Conservation (phyloP, 1,140 invertebrate genomes). For the Dendrolimus kikuchii region DNA sequence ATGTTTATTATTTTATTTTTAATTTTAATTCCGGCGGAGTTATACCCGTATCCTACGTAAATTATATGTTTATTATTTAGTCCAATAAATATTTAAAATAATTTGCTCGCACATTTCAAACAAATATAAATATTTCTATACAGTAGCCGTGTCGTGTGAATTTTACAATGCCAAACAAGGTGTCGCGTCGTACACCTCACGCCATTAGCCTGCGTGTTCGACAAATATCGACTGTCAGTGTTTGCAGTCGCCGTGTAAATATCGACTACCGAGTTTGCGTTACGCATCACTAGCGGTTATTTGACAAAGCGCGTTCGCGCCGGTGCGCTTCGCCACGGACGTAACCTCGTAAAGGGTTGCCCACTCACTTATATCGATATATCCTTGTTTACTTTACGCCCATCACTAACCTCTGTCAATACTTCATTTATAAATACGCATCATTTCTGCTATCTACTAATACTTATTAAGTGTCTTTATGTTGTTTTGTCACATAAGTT, state of each 20-base stretch:
- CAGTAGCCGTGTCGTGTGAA: slow-evolving; percentile 54
- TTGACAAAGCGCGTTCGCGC: slow-evolving; percentile 39
- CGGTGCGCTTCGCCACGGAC: slow-evolving; percentile 33
- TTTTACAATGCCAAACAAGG: slow-evolving; percentile 44
- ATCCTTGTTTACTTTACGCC: slow-evolving; percentile 56
- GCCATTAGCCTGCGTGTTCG: slow-evolving; percentile 59
- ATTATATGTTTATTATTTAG: slow-evolving; percentile 6
- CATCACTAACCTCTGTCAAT: slow-evolving; percentile 54
- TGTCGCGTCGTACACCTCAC: slow-evolving; percentile 35
- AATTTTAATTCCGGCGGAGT: slow-evolving; percentile 34
- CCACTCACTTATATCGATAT: slow-evolving; percentile 57
- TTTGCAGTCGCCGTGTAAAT: slow-evolving; percentile 61
- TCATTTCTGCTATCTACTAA: background rate
- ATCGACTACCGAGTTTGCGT: slow-evolving; percentile 67
- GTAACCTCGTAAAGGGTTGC: slow-evolving; percentile 56
- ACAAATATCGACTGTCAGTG: slow-evolving; percentile 63
- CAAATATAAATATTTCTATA: slow-evolving; percentile 18
- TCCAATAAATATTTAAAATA: too few species aligned
- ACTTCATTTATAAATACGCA: slow-evolving; percentile 33
- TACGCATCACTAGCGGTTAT: slow-evolving; percentile 69
- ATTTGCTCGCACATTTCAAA: too few species aligned
- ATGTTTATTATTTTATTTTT: slow-evolving; percentile 53
- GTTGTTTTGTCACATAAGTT: background rate
- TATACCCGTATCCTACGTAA: slow-evolving; percentile 26
- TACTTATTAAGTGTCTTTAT: background rate